A percentile compares a stretch with the other conserved stretches of the same genome.
Evolutionary conservation across 2,113 vertebrate genomes (phyloP).

Genomic region (Microtus richardsoni): DNA sequence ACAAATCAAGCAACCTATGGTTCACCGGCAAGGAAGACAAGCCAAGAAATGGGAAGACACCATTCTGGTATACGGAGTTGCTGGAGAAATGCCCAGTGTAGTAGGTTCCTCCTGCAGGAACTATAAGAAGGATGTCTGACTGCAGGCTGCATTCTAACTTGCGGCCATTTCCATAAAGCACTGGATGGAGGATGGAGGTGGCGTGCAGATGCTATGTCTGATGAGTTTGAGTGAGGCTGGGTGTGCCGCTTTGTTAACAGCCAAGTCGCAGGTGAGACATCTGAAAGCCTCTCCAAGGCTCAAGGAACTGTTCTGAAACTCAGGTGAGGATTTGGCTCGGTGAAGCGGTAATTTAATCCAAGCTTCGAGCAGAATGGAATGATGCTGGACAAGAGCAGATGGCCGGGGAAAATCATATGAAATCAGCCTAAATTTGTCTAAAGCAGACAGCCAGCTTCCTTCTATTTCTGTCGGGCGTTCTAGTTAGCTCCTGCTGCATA

Average conservation of each 20-base stretch:
- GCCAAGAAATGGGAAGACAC: background rate
- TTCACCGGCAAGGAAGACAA: background rate
- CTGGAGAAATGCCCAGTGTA: background rate
- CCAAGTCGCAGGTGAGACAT: background rate
- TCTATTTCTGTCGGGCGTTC: conserved; percentile 28
- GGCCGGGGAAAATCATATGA: conserved; percentile 25
- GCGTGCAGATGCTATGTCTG: background rate
- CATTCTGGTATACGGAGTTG: background rate
- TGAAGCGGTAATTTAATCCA: conserved; percentile 9
- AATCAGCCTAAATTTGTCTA: conserved; percentile 53
- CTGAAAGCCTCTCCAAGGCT: background rate
- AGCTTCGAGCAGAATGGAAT: conserved; percentile 55
- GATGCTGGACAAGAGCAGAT: conserved; percentile 37
- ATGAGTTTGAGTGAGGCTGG: background rate
- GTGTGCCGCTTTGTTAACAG: background rate
- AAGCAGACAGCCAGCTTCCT: conserved; percentile 12
- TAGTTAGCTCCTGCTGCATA: conserved; percentile 35
- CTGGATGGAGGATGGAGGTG: background rate
- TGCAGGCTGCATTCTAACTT: background rate
- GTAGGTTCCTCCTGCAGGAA: background rate
- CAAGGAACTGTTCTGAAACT: background rate
- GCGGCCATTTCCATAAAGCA: background rate
- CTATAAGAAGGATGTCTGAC: background rate
- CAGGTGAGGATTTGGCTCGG: conserved; percentile 19
- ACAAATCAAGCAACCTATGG: background rate